These are phyloP conservation scores for Albula goreensis DNA, from an alignment of 2,113 vertebrate genomes.

Conservation along the genomic window DNA sequence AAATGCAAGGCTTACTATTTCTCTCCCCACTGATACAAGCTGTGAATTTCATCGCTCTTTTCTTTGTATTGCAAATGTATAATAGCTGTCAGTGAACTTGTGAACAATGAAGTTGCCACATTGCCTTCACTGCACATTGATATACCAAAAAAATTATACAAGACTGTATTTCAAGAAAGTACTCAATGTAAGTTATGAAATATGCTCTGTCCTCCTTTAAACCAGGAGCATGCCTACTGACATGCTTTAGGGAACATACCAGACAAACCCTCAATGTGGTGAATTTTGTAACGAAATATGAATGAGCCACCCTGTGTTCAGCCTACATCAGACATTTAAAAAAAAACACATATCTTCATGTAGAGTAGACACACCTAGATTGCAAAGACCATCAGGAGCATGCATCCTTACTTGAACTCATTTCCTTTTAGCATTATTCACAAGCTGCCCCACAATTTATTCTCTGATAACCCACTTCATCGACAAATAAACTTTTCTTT, in stretches of 20 bases:
- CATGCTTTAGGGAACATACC: not conserved
- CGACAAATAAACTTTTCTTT: too few relatives aligned
- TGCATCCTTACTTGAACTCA: not conserved
- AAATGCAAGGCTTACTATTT: too few relatives aligned
- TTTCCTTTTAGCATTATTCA: not conserved
- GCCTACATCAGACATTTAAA: too few relatives aligned
- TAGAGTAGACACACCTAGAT: not conserved
- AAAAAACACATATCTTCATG: not conserved
- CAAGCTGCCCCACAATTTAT: not conserved
- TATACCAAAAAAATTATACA: too few relatives aligned
- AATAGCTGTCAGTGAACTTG: too few relatives aligned
- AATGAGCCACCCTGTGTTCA: not conserved
- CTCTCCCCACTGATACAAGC: too few relatives aligned
- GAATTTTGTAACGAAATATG: not conserved
- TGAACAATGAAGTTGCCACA: too few relatives aligned
- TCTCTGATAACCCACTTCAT: too few relatives aligned
- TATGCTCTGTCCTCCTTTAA: not conserved
- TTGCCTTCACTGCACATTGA: too few relatives aligned
- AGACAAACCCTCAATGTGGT: not conserved
- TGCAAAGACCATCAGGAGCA: not conserved
- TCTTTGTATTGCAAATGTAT: too few relatives aligned
- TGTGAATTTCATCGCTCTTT: too few relatives aligned
- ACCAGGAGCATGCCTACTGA: not conserved
- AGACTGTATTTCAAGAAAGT: too few relatives aligned
- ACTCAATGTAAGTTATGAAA: not conserved